Conservation (phyloP, 2,888 invertebrate species). For the Chouioia cunea region DNA sequence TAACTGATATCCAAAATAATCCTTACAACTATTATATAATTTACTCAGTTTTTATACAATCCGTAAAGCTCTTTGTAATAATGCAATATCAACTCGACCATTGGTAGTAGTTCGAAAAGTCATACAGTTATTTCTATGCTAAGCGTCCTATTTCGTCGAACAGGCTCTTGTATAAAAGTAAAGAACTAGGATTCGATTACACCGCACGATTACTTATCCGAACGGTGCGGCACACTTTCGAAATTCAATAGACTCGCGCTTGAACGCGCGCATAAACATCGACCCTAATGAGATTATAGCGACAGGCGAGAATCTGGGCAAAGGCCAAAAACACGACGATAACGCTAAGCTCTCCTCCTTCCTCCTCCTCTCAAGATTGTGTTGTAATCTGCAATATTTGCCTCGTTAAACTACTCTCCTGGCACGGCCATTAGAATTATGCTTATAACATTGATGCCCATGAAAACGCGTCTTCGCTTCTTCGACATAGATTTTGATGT, state of each 20-base stretch:
- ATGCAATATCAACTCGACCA: too few relatives aligned
- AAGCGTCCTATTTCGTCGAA: neutral
- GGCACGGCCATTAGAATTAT: slow-evolving; percentile 33
- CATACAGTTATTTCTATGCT: slow-evolving; percentile 18
- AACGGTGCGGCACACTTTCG: neutral
- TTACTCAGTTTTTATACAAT: too few relatives aligned
- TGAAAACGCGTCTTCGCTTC: slow-evolving; percentile 3
- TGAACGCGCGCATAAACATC: slow-evolving; percentile 31
- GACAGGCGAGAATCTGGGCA: slow-evolving; percentile 28
- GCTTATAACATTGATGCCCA: slow-evolving; percentile 11
- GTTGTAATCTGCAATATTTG: slow-evolving; percentile 35
- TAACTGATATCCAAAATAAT: too few relatives aligned
- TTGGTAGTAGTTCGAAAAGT: too few relatives aligned
- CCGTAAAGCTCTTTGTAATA: too few relatives aligned
- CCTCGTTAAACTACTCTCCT: slow-evolving; percentile 33
- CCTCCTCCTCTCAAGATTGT: neutral
- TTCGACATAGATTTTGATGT: neutral
- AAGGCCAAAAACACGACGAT: slow-evolving; percentile 38
- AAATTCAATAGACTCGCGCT: slow-evolving; percentile 34
- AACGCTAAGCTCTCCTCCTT: neutral
- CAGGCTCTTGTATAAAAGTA: too few relatives aligned
- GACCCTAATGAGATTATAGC: slow-evolving; percentile 36
- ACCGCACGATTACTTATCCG: slow-evolving; percentile 20
- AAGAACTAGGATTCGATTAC: slow-evolving; percentile 30
- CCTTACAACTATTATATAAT: too few relatives aligned